Conservation (phyloP, 2,113 vertebrate species). For the Chloroceryle aenea region DNA sequence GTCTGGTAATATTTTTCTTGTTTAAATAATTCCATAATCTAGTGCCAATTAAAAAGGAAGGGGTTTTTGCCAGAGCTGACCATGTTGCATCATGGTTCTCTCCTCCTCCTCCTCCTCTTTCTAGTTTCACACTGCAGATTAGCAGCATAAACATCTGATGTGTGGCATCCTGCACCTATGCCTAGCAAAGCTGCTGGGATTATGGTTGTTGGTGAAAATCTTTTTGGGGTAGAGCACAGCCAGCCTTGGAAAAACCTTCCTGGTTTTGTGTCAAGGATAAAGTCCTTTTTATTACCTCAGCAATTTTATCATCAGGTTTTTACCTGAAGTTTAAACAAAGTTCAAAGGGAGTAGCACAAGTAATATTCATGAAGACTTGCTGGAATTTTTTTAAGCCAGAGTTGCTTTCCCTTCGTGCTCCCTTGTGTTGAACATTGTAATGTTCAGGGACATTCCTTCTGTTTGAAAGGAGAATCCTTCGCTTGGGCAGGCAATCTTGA, state of each 20-base stretch:
- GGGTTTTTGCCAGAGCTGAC: not conserved
- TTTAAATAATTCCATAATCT: not conserved
- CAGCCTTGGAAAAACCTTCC: not conserved
- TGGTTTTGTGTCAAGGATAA: not conserved
- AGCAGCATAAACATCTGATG: not conserved
- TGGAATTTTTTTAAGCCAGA: not conserved
- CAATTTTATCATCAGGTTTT: not conserved
- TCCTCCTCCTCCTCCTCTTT: not conserved
- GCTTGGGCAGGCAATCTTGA: not conserved
- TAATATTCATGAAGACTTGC: not conserved
- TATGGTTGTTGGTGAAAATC: not conserved
- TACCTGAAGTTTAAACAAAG: not conserved
- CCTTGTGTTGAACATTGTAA: not conserved
- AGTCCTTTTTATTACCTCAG: not conserved
- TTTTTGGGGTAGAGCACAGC: not conserved
- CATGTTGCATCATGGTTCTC: not conserved
- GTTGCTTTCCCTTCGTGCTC: not conserved
- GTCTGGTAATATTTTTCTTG: not conserved
- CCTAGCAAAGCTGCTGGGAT: not conserved
- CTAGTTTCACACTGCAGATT: not conserved
- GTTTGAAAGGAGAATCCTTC: not conserved
- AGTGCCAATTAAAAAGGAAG: not conserved
- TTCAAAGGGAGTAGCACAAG: not conserved
- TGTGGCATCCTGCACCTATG: constrained; percentile 7
- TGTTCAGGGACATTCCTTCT: not conserved